A percentile compares a stretch with the other conserved stretches of the same genome.
These are phyloP conservation scores for Anas platyrhynchos DNA, from an alignment of 2,113 vertebrate genomes.

Conservation along the genomic window DNA sequence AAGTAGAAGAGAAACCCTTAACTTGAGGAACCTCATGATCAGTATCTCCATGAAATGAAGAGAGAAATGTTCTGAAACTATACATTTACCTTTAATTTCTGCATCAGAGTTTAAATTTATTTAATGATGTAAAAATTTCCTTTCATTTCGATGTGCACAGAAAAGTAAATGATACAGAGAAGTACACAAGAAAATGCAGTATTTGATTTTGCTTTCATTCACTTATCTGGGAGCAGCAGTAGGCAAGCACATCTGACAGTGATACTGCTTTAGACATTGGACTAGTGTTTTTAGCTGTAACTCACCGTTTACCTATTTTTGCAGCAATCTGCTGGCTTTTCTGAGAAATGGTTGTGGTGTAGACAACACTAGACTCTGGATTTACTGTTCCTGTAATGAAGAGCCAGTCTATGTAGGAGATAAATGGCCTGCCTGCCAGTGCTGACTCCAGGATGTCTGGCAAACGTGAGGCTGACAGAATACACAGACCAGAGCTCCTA, in stretches of 20 bases:
- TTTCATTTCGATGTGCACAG: not conserved
- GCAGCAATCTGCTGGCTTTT: not conserved
- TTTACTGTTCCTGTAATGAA: not conserved
- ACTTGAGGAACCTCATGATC: not conserved
- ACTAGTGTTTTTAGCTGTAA: not conserved
- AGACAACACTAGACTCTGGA: not conserved
- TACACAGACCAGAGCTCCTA: not conserved
- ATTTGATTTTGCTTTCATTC: not conserved
- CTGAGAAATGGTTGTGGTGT: not conserved
- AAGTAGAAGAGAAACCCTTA: not conserved
- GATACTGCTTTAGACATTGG: not conserved
- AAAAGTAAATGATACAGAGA: not conserved
- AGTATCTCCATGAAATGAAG: not conserved
- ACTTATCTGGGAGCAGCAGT: not conserved
- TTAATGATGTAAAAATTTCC: not conserved
- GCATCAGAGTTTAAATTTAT: not conserved
- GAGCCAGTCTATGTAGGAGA: not conserved
- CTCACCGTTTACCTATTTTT: not conserved
- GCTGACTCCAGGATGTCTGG: not conserved
- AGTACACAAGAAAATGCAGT: not conserved
- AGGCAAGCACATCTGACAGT: not conserved
- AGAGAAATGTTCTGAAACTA: not conserved
- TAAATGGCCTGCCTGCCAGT: not conserved
- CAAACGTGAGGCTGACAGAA: accelerated
- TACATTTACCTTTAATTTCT: not conserved